Conservation (phyloP, 2,797 vertebrate species). For the Lagorchestes hirsutus region DNA sequence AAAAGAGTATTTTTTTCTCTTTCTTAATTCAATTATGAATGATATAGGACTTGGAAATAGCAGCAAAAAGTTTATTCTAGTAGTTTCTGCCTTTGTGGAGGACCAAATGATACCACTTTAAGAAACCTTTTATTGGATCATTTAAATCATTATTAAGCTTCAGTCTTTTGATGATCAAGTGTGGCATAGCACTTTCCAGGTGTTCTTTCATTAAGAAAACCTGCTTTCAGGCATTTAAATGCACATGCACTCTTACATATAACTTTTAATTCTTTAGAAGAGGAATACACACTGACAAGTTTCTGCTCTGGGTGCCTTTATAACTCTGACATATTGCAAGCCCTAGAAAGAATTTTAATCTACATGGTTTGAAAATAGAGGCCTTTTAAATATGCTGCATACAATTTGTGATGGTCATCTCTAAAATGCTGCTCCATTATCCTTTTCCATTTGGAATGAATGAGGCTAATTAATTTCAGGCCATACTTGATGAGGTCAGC, state of each 20-base stretch:
- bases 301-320: constrained; percentile 73
- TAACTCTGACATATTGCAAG: constrained; percentile 82
- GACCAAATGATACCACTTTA: constrained; percentile 78
- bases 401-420: constrained; percentile 89
- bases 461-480: constrained; percentile 91
- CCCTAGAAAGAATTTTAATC: constrained; percentile 86
- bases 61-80: constrained; percentile 80
- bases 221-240: constrained; percentile 55
- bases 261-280: constrained; percentile 69
- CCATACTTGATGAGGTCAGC: constrained; percentile 91
- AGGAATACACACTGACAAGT: constrained; percentile 60
- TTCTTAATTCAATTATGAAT: constrained; percentile 83
- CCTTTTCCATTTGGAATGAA: constrained; percentile 90
- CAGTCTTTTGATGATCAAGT: constrained; percentile 69
- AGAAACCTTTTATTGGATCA: constrained; percentile 73
- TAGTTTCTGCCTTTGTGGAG: constrained; percentile 75
- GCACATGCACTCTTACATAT: constrained; percentile 32
- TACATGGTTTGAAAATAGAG: constrained; percentile 80
- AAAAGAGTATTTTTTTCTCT: constrained; percentile 71
- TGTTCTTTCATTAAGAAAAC: constrained; percentile 74
- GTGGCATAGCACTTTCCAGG: constrained; percentile 81
- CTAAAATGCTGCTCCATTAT: constrained; percentile 88
- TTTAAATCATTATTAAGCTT: constrained; percentile 74
- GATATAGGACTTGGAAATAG: constrained; percentile 82
- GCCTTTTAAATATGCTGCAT: constrained; percentile 87